Conservation (phyloP, 2,888 invertebrate species). For the Mythimna impura region DNA sequence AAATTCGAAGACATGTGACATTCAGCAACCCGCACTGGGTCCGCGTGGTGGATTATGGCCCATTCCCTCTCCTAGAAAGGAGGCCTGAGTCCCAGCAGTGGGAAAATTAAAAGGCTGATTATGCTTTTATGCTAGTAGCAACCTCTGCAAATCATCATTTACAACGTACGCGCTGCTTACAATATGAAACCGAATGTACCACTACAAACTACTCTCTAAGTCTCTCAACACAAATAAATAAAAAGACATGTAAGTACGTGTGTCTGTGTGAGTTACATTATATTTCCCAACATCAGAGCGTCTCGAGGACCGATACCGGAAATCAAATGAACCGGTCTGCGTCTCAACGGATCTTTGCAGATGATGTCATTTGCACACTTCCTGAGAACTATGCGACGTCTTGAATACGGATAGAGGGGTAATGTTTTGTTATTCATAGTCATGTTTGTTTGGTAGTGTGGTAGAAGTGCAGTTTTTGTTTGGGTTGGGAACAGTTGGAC, state of each 20-base stretch:
- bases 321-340: conserved; percentile 80
- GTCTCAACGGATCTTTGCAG: conserved; percentile 76
- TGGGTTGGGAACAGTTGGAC: not conserved
- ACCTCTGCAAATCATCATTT: conserved; percentile 2
- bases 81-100: too few species aligned
- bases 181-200: conserved; percentile 24
- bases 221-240: conserved; percentile 41
- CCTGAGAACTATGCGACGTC: conserved; percentile 66
- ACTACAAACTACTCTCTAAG: conserved; percentile 19
- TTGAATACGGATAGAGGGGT: conserved; percentile 67
- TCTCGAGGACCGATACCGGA: conserved; percentile 69
- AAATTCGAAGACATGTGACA: too few species aligned
- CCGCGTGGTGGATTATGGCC: too few species aligned
- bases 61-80: too few species aligned
- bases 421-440: conserved; percentile 61
- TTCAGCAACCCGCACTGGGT: too few species aligned
- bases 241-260: conserved; percentile 2
- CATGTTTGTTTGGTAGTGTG: conserved; percentile 14
- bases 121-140: too few species aligned
- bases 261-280: conserved; percentile 49
- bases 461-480: conserved; percentile 38
- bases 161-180: conserved; percentile 25
- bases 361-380: conserved; percentile 78
- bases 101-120: too few species aligned
- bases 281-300: conserved; percentile 55